Base-by-base conservation (phyloP, 2,888 invertebrate genomes). In the Gortyna flavago region DNA sequence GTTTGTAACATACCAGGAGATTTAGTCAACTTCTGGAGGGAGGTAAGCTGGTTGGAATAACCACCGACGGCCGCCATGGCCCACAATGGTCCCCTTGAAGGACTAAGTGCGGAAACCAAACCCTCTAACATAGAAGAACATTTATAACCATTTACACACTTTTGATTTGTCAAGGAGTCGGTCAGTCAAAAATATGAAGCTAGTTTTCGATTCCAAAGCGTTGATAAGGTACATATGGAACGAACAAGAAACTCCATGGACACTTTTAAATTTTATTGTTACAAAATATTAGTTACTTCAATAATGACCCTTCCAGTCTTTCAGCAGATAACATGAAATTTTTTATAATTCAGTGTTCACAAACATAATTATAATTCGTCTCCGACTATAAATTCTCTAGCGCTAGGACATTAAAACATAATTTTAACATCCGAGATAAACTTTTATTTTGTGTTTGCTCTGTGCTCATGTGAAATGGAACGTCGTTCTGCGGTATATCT, bases 401-500 rank as follows among this genome's bases (percentile, higher is more conserved):
- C 11, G n/a, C 16, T 32, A 59, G 38, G 16, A 65, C 6, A 48
- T 69, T 61, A 61, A n/a, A 25, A 84, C n/a, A 69, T 57, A 61
- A 59, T 79, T 73, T 62, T 48, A 41, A 75, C 32, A 65, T 81
- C 74, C 57, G 21, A 48, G 35, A 35, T 16, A 59, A 59, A 75
- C 21, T 66, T 62, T 32, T 54, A n/a, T 61, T 59, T 6, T 38
- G 25, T 41, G 59, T 54, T 51, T 35, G 35, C 41, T 66, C 72
- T 70, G 69, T 57, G 4, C 21, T 76, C 72, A 72, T 59, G 35
- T 76, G 51, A 66, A 62, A 81, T 72, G 48, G 25, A 73, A 73
- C 32, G 57, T 35, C 51, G 44, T 57, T 48, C 54, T 38, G 38
- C 18, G 54, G 76, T 64, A 35, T 48, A 18, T 54, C 13, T 51